Evolutionary conservation across 2,888 invertebrate species (phyloP), one percentile per base, ranked within the genome.

Genomic region (Watsonalla binaria): DNA sequence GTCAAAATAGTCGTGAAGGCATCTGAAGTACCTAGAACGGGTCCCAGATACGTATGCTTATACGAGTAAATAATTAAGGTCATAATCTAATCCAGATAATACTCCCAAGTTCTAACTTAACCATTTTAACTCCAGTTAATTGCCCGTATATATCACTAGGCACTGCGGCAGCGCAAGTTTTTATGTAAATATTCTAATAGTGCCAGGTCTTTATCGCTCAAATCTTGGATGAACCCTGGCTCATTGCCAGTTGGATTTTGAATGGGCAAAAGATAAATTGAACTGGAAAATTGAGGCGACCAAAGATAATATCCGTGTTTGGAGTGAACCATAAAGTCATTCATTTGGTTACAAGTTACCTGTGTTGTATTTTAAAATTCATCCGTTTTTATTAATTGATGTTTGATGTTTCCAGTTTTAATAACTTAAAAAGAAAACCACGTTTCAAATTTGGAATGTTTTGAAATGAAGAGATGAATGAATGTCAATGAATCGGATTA

Each of bases 151-250:
- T 50, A 24, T 52, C 39, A 24, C 47, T 47, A 48, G 49, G 35
- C 49, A 60, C 58, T 66, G 61, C 64, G 57, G 55, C 61, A 61
- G 68, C 63, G 62, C 62, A 65, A 66, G 59, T 61, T 59, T 65
- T 72, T 70, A 72, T 71, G 71, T 69, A 71, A 74, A 74, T 72
- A 62, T 65, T 42, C 65, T 61, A 69, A 73, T 75, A 68, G 56
- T 67, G 61, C 62, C 58, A 61, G 64, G 58, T 57, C 64, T 68
- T 76, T 77, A 74, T 71, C 74, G 71, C 60, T 66, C 63, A 68
- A 73, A 78, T 74, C 74, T 69, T 59, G 68, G 64, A 63, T 73
- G 68, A 58, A 50, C 65, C 62, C 62, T 79, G 80, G 79, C 77
- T 59, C 55, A 57, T 58, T 61, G 80, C 79, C 79, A 80, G 68